Percentiles rank a stretch among this genome's conserved stretches.
These are phyloP conservation scores for Tyria jacobaeae DNA, from an alignment of 2,888 invertebrate species.

Conservation along the genomic window DNA sequence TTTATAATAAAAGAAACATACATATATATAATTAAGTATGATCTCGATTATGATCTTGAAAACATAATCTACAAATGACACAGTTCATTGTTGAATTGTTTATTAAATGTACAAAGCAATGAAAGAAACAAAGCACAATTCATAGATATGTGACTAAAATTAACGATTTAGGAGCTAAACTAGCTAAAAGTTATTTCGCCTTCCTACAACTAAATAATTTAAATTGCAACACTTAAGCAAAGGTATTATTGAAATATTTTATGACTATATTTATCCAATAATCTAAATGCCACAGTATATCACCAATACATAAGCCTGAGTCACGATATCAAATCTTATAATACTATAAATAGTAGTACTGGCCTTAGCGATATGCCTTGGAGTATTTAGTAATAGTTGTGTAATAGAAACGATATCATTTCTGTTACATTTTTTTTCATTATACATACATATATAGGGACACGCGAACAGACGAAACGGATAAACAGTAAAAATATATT, in stretches of 20 bases:
- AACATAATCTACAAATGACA: background rate
- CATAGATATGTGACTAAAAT: slow-evolving; percentile 2
- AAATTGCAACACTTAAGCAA: slow-evolving; percentile 10
- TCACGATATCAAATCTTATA: slow-evolving; percentile 11
- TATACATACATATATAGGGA: too few relatives aligned
- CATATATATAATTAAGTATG: background rate
- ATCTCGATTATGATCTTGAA: background rate
- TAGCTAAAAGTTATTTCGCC: background rate
- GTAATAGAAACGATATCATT: background rate
- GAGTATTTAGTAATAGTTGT: slow-evolving; percentile 2
- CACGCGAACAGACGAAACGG: too few relatives aligned
- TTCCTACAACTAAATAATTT: slow-evolving; percentile 5
- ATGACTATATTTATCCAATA: slow-evolving; percentile 29
- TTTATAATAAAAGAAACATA: background rate
- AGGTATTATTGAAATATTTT: slow-evolving; percentile 18
- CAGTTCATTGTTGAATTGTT: background rate
- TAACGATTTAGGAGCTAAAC: background rate
- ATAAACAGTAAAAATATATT: too few relatives aligned
- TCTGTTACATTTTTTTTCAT: background rate
- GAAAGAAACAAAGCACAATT: background rate
- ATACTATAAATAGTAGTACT: slow-evolving; percentile 10
- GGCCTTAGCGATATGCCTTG: slow-evolving; percentile 2
- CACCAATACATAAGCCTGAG: slow-evolving; percentile 15
- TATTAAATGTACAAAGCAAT: background rate
- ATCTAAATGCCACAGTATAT: slow-evolving; percentile 32